Evolutionary conservation across 1,140 invertebrate genomes (phyloP).

Genomic region (Macrobrachium nipponense): DNA sequence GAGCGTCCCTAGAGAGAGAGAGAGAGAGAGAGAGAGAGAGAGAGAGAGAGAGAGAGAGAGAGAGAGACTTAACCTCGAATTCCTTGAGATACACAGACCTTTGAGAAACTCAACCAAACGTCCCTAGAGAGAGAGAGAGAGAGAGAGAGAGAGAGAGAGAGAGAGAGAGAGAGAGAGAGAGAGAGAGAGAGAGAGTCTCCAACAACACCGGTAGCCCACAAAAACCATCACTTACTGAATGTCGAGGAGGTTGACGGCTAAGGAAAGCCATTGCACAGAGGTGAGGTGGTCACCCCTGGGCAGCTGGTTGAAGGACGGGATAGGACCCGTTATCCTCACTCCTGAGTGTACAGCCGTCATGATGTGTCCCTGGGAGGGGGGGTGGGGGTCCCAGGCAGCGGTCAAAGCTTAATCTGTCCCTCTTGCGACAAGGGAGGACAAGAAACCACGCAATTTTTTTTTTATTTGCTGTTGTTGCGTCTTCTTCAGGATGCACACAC

Average conservation of each 20-base stretch:
- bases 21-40: constrained; percentile 12
- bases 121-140: constrained; percentile 39
- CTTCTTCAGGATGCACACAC: too few species aligned
- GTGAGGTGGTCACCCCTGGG: constrained; percentile 59
- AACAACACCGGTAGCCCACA: not conserved
- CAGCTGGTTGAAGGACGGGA: constrained; percentile 55
- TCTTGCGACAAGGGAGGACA: too few species aligned
- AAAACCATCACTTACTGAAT: constrained; percentile 7
- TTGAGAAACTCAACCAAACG: not conserved
- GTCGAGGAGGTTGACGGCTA: constrained; percentile 64
- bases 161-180: constrained; percentile 43
- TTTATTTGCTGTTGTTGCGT: too few species aligned
- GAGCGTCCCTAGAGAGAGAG: constrained; percentile 21
- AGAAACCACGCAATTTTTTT: too few species aligned
- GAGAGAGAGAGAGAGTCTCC: constrained; percentile 17
- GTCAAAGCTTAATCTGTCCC: too few species aligned
- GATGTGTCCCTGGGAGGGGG: not conserved
- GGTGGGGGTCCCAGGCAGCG: not conserved
- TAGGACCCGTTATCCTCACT: constrained; percentile 16
- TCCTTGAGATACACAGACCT: not conserved
- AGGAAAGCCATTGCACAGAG: constrained; percentile 63
- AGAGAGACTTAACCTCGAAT: not conserved
- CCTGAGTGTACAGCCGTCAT: constrained; percentile 59
- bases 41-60: not conserved
- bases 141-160: constrained; percentile 44